Conservation (phyloP, 2,888 invertebrate species). For the Caenorhabditis imperialis region DNA sequence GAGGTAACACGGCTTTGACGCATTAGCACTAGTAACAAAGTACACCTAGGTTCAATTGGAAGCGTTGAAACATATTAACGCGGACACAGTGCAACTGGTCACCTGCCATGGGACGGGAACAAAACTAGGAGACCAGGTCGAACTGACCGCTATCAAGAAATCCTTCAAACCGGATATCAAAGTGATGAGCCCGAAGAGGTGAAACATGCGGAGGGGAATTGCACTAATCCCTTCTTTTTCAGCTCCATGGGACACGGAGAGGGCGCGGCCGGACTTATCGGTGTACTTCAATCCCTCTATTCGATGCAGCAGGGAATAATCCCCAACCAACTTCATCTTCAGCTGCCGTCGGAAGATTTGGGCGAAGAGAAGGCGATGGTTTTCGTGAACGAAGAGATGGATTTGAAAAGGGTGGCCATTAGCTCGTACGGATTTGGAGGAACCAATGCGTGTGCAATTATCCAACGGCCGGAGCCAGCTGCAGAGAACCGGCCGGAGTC, state of each 20-base stretch:
- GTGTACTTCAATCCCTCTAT: conserved; percentile 58
- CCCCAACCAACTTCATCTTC: conserved; percentile 65
- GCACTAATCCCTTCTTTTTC: neutral
- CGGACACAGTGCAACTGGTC: conserved; percentile 62
- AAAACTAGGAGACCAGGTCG: conserved; percentile 71
- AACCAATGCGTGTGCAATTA: conserved; percentile 62
- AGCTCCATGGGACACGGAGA: conserved; percentile 66
- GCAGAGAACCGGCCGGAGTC: neutral
- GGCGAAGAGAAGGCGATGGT: conserved; percentile 51
- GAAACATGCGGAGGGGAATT: neutral
- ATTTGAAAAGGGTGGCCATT: conserved; percentile 53
- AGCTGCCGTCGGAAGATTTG: conserved; percentile 59
- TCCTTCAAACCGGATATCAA: conserved; percentile 54
- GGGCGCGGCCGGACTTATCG: conserved; percentile 62
- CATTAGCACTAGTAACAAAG: neutral
- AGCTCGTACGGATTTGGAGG: conserved; percentile 68
- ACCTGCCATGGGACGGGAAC: conserved; percentile 77
- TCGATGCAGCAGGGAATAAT: conserved; percentile 55
- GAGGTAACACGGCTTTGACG: conserved; percentile 35
- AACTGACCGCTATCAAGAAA: conserved; percentile 60
- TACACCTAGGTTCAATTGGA: conserved; percentile 41
- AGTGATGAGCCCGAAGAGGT: conserved; percentile 47
- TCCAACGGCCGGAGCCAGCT: conserved; percentile 27
- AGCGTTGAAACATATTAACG: conserved; percentile 46
- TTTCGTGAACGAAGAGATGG: conserved; percentile 61